Evolutionary conservation across 2,797 vertebrate genomes (phyloP).

Genomic region (Muraenolepis orangiensis): DNA sequence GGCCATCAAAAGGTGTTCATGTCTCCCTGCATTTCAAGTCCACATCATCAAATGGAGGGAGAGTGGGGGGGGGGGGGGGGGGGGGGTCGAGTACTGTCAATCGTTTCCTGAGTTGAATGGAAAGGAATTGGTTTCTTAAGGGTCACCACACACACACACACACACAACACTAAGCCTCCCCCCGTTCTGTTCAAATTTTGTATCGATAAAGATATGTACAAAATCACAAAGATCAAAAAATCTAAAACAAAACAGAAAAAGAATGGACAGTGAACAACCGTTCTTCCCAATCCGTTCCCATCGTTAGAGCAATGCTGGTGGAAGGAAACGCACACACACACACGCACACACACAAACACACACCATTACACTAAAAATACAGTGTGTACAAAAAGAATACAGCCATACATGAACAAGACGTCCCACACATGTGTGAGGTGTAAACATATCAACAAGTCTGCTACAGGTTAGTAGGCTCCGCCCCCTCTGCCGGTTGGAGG

Average conservation of each 20-base stretch:
- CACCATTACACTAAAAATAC: conserved; percentile 39
- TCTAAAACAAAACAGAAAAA: background rate
- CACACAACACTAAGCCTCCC: conserved; percentile 22
- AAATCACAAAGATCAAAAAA: conserved; percentile 34
- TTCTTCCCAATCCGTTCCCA: background rate
- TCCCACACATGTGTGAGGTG: conserved; percentile 54
- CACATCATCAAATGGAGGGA: conserved; percentile 17
- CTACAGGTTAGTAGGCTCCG: conserved; percentile 47
- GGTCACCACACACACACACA: background rate
- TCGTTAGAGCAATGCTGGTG: conserved; percentile 68
- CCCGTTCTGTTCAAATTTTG: conserved; percentile 36
- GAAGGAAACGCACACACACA: conserved; percentile 28
- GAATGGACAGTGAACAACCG: background rate
- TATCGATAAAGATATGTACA: conserved; percentile 62
- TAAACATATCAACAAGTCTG: conserved; percentile 72
- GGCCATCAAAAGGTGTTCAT: conserved; percentile 43
- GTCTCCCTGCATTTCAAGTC: conserved; percentile 23
- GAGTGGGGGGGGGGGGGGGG: background rate
- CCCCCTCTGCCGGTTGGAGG: background rate
- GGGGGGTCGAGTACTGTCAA: conserved; percentile 6
- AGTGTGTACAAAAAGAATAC: conserved; percentile 64
- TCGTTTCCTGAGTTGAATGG: conserved; percentile 34
- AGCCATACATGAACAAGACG: conserved; percentile 50
- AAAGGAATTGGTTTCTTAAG: conserved; percentile 27
- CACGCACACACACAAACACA: background rate